A percentile compares a stretch with the other conserved stretches of the same genome.
phyloP scores from a whole-genome alignment of 2,888 invertebrate species.

The Sesia bembeciformis region DNA sequence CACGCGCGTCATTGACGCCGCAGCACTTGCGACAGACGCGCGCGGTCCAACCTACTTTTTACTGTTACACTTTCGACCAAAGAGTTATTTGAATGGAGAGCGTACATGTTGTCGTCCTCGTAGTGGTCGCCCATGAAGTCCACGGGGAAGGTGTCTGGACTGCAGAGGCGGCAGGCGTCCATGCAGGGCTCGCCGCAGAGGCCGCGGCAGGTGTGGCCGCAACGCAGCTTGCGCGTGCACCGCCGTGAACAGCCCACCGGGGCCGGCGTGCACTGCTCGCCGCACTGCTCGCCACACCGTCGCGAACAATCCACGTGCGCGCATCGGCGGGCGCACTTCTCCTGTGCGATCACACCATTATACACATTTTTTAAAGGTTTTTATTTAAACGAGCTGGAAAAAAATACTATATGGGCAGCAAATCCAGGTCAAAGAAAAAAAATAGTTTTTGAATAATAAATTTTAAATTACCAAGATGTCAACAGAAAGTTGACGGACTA shows the following conservation, averaged over 20 bases:
- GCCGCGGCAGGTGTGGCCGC: slow-evolving; percentile 79
- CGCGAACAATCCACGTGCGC: slow-evolving; percentile 59
- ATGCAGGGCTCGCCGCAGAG: slow-evolving; percentile 84
- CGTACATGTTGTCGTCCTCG: slow-evolving; percentile 66
- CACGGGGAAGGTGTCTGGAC: slow-evolving; percentile 57
- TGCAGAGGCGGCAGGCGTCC: slow-evolving; percentile 71
- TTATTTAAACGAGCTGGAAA: too few relatives aligned
- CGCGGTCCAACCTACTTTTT: too few relatives aligned
- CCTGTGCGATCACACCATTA: slow-evolving; percentile 21
- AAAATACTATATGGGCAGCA: too few relatives aligned
- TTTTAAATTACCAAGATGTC: too few relatives aligned
- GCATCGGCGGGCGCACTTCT: slow-evolving; percentile 55
- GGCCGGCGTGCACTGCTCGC: background rate
- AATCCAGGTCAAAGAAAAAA: too few relatives aligned
- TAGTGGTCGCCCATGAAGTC: slow-evolving; percentile 45
- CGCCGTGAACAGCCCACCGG: slow-evolving; percentile 52
- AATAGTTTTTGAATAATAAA: too few relatives aligned
- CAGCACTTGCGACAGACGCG: too few relatives aligned
- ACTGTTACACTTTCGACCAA: too few relatives aligned
- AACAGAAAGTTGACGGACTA: too few relatives aligned
- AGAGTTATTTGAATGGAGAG: background rate
- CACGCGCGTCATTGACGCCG: too few relatives aligned
- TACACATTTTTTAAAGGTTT: too few relatives aligned
- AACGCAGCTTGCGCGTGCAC: slow-evolving; percentile 48
- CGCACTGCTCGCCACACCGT: slow-evolving; percentile 61